Evolutionary conservation across 2,888 invertebrate genomes (phyloP).

Genomic region (Pheosia gnoma): DNA sequence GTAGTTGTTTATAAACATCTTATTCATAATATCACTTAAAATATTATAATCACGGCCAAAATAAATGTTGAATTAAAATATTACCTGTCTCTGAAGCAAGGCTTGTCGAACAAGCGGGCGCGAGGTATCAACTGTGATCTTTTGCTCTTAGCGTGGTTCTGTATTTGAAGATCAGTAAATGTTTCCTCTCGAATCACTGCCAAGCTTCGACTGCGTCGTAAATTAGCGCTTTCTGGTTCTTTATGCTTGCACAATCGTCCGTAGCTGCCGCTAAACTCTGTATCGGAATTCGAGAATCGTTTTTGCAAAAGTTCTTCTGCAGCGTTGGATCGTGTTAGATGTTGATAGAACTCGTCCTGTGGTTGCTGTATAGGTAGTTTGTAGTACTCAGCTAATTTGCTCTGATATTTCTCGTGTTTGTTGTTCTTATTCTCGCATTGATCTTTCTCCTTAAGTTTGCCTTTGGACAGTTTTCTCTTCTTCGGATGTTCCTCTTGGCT

Average conservation of each 20-base stretch:
- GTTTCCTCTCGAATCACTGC: constrained; percentile 91
- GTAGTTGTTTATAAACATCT: background rate
- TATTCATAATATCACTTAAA: no score
- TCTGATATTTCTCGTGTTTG: constrained; percentile 79
- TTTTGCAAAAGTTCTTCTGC: constrained; percentile 76
- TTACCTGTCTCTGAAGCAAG: constrained; percentile 90
- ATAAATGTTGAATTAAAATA: constrained; percentile 8
- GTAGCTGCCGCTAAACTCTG: constrained; percentile 78
- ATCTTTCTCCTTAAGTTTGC: constrained; percentile 69
- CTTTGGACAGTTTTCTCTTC: constrained; percentile 72
- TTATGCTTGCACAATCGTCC: constrained; percentile 78
- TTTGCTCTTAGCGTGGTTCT: constrained; percentile 85
- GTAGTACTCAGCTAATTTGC: constrained; percentile 79
- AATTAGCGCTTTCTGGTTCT: constrained; percentile 80
- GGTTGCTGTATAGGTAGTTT: constrained; percentile 75
- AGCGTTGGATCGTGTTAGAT: constrained; percentile 75
- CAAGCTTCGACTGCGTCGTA: constrained; percentile 88
- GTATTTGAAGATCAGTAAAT: constrained; percentile 87
- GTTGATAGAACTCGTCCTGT: constrained; percentile 80
- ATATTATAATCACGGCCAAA: no score
- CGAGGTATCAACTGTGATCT: constrained; percentile 92
- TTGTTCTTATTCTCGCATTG: constrained; percentile 68
- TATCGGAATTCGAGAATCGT: constrained; percentile 75
- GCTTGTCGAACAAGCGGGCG: constrained; percentile 90
- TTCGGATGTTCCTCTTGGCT: constrained; percentile 76